These are phyloP conservation scores for Gymnoscelis rufifasciata DNA, from an alignment of 2,888 invertebrate genomes.

Conservation along the genomic window DNA sequence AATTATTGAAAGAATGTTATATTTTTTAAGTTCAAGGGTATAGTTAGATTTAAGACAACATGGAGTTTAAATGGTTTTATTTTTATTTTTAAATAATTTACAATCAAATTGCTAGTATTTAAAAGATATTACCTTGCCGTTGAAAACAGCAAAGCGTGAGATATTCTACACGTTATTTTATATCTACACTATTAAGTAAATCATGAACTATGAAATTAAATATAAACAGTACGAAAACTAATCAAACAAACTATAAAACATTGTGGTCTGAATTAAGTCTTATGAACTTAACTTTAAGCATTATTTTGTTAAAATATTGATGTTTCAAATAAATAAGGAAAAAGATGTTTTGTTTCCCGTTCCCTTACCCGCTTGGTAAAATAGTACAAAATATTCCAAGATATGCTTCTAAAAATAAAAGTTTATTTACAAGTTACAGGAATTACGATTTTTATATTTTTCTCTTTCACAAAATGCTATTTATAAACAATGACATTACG, in stretches of 20 bases:
- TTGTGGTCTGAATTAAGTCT: conserved; percentile 6
- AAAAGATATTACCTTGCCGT: conserved; percentile 8
- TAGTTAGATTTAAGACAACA: conserved; percentile 10
- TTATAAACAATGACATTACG: conserved; percentile 49
- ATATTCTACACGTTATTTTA: conserved; percentile 5
- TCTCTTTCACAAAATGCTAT: conserved; percentile 65
- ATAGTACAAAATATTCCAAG: conserved; percentile 40
- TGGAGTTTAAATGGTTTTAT: conserved; percentile 5
- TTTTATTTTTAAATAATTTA: conserved; percentile 8
- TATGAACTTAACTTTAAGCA: conserved; percentile 6
- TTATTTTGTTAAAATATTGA: conserved; percentile 7
- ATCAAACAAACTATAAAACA: too few species aligned
- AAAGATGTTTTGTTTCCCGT: conserved; percentile 9
- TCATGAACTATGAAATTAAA: conserved; percentile 13
- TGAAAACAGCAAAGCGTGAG: conserved; percentile 8
- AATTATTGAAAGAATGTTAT: conserved; percentile 8
- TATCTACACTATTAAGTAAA: conserved; percentile 13
- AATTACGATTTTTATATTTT: conserved; percentile 71
- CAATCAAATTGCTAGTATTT: conserved; percentile 12
- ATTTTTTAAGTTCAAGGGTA: conserved; percentile 1
- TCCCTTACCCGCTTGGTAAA: conserved; percentile 19
- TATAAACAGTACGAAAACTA: conserved; percentile 6
- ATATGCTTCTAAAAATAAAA: conserved; percentile 68
- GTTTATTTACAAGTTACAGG: conserved; percentile 73
- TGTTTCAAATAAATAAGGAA: conserved; percentile 18